phyloP scores from a whole-genome alignment of 2,888 invertebrate species.

The Neoascia interrupta region DNA sequence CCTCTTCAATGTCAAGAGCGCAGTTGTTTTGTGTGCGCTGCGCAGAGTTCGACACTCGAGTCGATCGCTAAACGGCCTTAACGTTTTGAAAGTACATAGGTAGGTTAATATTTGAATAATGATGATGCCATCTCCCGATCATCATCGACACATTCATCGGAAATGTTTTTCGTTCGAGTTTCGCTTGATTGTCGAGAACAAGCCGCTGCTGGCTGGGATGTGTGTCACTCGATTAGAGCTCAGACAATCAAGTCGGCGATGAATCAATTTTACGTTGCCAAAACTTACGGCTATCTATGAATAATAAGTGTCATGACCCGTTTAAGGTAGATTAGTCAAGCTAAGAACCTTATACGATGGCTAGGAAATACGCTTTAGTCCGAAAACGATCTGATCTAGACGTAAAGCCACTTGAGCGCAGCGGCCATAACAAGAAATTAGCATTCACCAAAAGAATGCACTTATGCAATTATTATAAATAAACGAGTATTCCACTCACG shows the following conservation, averaged over 20 bases:
- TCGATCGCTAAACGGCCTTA: slow-evolving; percentile 51
- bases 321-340: neutral
- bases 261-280: slow-evolving; percentile 46
- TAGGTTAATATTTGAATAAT: slow-evolving; percentile 67
- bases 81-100: slow-evolving; percentile 63
- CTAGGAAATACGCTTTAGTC: slow-evolving; percentile 18
- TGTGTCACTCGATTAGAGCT: slow-evolving; percentile 52
- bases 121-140: slow-evolving; percentile 58
- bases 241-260: slow-evolving; percentile 31
- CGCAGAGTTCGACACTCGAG: slow-evolving; percentile 37
- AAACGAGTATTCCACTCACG: slow-evolving; percentile 43
- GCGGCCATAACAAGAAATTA: slow-evolving; percentile 5
- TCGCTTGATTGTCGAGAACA: no score
- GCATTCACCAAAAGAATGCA: slow-evolving; percentile 26
- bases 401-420: neutral
- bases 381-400: slow-evolving; percentile 22
- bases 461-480: slow-evolving; percentile 51
- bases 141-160: slow-evolving; percentile 53
- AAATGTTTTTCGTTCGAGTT: slow-evolving; percentile 45
- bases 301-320: slow-evolving; percentile 22
- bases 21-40: slow-evolving; percentile 29
- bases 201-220: slow-evolving; percentile 46
- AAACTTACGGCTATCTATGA: slow-evolving; percentile 14
- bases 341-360: slow-evolving; percentile 23
- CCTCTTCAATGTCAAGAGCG: slow-evolving; percentile 58